Percentiles rank a stretch among this genome's conserved stretches.
phyloP scores from a whole-genome alignment of 2,113 vertebrate genomes.

The Genyomyrus donnyi region DNA sequence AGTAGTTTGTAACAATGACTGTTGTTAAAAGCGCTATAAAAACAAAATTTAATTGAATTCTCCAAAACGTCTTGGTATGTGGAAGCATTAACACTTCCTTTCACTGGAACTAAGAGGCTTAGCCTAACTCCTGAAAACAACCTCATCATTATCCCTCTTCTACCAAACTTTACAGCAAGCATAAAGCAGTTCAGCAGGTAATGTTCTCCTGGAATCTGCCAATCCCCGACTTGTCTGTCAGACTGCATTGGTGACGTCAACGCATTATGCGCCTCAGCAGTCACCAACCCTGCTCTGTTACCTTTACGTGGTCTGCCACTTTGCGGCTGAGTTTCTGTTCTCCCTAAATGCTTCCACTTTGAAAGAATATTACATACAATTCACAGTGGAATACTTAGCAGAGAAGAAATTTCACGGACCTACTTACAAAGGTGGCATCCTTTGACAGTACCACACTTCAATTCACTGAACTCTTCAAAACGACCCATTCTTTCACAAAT shows the following conservation, averaged over 20 bases:
- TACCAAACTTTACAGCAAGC: not conserved
- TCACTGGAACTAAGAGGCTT: not conserved
- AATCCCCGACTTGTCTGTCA: not conserved
- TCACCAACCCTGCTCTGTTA: not conserved
- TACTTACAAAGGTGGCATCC: not conserved
- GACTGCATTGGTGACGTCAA: not conserved
- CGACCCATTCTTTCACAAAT: too few relatives aligned
- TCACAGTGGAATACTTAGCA: not conserved
- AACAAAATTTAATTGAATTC: not conserved
- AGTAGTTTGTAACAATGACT: too few relatives aligned
- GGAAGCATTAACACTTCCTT: not conserved
- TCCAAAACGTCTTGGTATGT: not conserved
- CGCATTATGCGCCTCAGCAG: not conserved
- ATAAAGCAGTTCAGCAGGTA: not conserved
- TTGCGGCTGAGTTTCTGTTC: not conserved
- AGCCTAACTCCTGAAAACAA: not conserved
- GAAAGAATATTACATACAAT: not conserved
- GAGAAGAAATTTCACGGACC: not conserved
- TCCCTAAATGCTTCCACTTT: not conserved
- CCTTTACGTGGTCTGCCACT: not conserved
- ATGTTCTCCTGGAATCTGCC: not conserved
- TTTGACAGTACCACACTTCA: not conserved
- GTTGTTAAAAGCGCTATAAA: not conserved
- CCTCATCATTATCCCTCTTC: not conserved
- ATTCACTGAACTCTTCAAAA: too few relatives aligned